Conservation (phyloP, 2,888 invertebrate genomes). For the Xestoiulus laeticollis region DNA sequence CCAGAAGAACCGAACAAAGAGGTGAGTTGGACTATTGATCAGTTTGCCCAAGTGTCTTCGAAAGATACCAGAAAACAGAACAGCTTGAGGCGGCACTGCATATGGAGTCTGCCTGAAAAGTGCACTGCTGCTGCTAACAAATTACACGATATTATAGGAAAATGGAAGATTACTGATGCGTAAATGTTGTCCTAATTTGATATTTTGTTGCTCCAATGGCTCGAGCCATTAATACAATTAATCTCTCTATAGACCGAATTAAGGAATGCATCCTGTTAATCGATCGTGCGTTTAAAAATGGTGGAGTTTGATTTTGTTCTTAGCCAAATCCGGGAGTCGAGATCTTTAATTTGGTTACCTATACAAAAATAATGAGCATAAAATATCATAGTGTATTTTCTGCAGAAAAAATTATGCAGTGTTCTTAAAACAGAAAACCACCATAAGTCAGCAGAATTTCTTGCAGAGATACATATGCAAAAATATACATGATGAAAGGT, state of each 20-base stretch:
- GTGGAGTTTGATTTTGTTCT: neutral
- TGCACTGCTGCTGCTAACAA: neutral
- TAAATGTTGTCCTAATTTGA: constrained; percentile 7
- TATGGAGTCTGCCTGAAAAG: neutral
- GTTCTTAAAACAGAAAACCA: too few species aligned
- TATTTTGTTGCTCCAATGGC: neutral
- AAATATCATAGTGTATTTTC: too few species aligned
- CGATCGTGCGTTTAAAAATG: neutral
- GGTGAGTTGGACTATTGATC: constrained; percentile 28
- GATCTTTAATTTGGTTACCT: neutral
- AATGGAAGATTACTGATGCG: neutral
- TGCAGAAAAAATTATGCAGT: too few species aligned
- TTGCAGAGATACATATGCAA: too few species aligned
- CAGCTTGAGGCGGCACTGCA: neutral
- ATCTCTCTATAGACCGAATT: neutral
- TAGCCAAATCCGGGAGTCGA: neutral
- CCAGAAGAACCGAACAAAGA: constrained; percentile 48
- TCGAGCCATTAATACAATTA: neutral
- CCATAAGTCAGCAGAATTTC: too few species aligned
- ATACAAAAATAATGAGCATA: too few species aligned
- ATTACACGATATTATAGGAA: constrained; percentile 18
- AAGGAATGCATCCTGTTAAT: neutral
- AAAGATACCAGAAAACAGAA: neutral
- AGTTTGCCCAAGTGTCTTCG: neutral
- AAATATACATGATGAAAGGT: too few species aligned